Evolutionary conservation across 2,888 invertebrate genomes (phyloP).

Genomic region (Temnothorax unifasciatus): DNA sequence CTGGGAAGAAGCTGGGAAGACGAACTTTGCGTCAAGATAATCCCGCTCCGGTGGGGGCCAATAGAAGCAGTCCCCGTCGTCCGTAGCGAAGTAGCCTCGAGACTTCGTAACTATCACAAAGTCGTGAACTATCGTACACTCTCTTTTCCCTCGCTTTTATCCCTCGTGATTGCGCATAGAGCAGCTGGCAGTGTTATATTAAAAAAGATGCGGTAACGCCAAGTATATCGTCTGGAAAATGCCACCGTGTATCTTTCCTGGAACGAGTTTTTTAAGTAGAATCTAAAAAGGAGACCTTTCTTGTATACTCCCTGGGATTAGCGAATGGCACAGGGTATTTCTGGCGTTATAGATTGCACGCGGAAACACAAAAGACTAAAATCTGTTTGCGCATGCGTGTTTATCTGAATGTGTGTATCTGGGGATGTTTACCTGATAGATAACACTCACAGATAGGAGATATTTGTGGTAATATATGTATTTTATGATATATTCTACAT

Average conservation of each 20-base stretch:
- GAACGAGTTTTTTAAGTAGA: slow-evolving; percentile 26
- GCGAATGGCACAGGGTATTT: background rate
- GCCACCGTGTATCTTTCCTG: background rate
- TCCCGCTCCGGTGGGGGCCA: slow-evolving; percentile 56
- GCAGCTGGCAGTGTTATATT: slow-evolving; percentile 32
- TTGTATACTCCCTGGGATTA: slow-evolving; percentile 5
- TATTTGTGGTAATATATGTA: background rate
- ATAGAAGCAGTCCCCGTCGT: slow-evolving; percentile 54
- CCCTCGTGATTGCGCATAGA: slow-evolving; percentile 36
- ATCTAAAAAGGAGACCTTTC: background rate
- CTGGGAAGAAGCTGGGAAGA: slow-evolving; percentile 51
- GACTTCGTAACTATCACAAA: slow-evolving; percentile 69
- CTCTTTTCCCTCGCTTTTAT: slow-evolving; percentile 49
- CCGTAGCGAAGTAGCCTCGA: slow-evolving; percentile 57
- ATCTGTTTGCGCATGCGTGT: background rate
- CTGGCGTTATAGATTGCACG: background rate
- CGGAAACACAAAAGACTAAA: background rate
- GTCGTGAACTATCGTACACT: slow-evolving; percentile 31
- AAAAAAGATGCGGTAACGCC: slow-evolving; percentile 21
- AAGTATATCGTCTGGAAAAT: slow-evolving; percentile 4
- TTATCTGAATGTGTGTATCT: background rate
- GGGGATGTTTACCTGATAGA: background rate
- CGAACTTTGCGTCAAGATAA: slow-evolving; percentile 70
- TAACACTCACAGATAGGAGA: background rate
- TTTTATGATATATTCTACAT: background rate